Percentiles rank a stretch among this genome's conserved stretches.
phyloP scores from a whole-genome alignment of 2,113 vertebrate genomes.

The Ptilonorhynchus violaceus region DNA sequence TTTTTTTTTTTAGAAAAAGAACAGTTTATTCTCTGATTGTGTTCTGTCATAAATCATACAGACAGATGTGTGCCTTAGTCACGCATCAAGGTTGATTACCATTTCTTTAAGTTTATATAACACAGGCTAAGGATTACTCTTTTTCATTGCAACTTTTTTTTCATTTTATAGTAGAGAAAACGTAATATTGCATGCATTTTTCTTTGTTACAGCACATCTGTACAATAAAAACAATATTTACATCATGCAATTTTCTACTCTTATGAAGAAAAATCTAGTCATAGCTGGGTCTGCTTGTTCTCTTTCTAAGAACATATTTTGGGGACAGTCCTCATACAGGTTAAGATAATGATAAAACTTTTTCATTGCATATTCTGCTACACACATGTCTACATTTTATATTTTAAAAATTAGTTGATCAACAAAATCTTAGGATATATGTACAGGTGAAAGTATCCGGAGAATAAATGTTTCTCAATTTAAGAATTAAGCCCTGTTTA shows the following conservation, averaged over 20 bases:
- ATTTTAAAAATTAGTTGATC: not conserved
- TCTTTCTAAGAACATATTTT: slow-evolving; percentile 20
- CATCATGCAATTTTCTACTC: slow-evolving; percentile 25
- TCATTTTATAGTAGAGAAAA: slow-evolving; percentile 52
- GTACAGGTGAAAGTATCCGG: not conserved
- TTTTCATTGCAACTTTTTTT: slow-evolving; percentile 59
- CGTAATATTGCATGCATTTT: slow-evolving; percentile 45
- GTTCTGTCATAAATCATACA: slow-evolving; percentile 60
- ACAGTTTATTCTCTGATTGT: slow-evolving; percentile 47
- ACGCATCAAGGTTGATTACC: slow-evolving; percentile 70
- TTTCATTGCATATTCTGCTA: not conserved
- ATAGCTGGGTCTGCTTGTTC: slow-evolving; percentile 5
- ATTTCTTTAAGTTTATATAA: slow-evolving; percentile 56
- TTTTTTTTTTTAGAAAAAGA: not conserved
- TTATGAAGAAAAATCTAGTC: slow-evolving; percentile 36
- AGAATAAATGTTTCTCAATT: not conserved
- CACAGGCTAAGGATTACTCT: slow-evolving; percentile 39
- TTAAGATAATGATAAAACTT: not conserved
- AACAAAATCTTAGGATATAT: not conserved
- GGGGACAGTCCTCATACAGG: not conserved
- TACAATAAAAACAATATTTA: slow-evolving; percentile 60
- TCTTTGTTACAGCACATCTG: slow-evolving; percentile 50
- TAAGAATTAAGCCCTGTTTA: not conserved
- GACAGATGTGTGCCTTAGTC: slow-evolving; percentile 75
- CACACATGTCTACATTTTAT: not conserved